Conservation (phyloP, 2,888 invertebrate species). For the Serrognathus titanus region DNA sequence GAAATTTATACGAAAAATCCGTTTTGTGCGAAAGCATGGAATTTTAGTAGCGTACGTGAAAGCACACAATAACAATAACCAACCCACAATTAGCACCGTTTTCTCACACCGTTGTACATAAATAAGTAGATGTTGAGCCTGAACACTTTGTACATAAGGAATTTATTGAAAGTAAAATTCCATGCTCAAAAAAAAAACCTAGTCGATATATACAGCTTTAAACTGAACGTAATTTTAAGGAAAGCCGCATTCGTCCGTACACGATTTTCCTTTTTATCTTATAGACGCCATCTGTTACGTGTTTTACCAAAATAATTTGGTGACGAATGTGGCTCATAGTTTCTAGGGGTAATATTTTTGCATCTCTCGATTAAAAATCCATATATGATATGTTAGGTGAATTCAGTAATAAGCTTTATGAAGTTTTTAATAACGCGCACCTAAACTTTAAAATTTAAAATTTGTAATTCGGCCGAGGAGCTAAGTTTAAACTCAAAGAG, state of each 20-base stretch:
- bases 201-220: not conserved
- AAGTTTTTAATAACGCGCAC: not conserved
- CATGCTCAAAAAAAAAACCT: not conserved
- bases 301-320: not conserved
- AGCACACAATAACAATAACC: too few relatives aligned
- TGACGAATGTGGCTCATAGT: not conserved
- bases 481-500: not conserved
- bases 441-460: not conserved
- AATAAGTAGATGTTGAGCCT: too few relatives aligned
- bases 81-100: too few relatives aligned
- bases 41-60: too few relatives aligned
- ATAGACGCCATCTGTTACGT: not conserved
- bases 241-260: not conserved
- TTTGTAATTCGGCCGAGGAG: too few relatives aligned
- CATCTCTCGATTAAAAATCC: not conserved
- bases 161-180: not conserved
- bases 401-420: not conserved
- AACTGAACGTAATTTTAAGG: not conserved
- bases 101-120: too few relatives aligned
- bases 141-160: too few relatives aligned
- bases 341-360: not conserved
- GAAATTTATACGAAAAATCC: too few relatives aligned
- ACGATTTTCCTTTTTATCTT: not conserved
- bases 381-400: not conserved
- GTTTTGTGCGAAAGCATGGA: too few relatives aligned